Conservation (phyloP, 1,140 invertebrate genomes). For the Paracyclopina nana region DNA sequence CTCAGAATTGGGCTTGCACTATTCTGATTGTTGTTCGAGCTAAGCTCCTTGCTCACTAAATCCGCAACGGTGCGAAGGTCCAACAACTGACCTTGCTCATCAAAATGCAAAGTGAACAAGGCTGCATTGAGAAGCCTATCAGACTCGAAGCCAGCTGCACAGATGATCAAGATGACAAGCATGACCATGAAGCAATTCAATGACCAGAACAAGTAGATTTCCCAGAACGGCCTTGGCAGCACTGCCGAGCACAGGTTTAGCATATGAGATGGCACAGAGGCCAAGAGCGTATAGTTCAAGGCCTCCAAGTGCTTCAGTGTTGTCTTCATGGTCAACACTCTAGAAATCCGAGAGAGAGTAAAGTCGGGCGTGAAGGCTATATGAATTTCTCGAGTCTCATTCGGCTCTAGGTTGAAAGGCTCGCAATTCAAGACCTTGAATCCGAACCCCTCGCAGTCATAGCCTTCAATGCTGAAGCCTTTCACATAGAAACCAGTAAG, state of each 20-base stretch:
- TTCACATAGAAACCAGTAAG: slow-evolving; percentile 53
- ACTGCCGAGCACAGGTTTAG: slow-evolving; percentile 48
- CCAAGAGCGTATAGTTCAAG: slow-evolving; percentile 51
- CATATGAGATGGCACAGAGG: slow-evolving; percentile 53
- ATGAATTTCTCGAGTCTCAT: slow-evolving; percentile 61
- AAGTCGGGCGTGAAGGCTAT: slow-evolving; percentile 85
- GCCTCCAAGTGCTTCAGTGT: slow-evolving; percentile 27
- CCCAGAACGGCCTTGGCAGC: slow-evolving; percentile 56
- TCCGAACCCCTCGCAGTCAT: slow-evolving; percentile 61
- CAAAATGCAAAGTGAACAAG: background rate
- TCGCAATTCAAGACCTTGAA: slow-evolving; percentile 65
- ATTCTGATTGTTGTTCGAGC: too few species aligned
- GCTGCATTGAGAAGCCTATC: background rate
- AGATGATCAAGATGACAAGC: slow-evolving; percentile 42
- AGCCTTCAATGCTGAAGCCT: slow-evolving; percentile 49
- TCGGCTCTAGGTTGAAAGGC: slow-evolving; percentile 55
- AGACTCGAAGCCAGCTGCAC: slow-evolving; percentile 48
- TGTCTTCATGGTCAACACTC: slow-evolving; percentile 35
- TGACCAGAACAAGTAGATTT: slow-evolving; percentile 46
- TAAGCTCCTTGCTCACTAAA: background rate
- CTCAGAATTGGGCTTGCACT: background rate
- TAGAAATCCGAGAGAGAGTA: slow-evolving; percentile 53
- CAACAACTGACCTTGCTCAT: background rate
- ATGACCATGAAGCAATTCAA: slow-evolving; percentile 39
- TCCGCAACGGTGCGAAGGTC: background rate